These are phyloP conservation scores for Ormyrus thymus DNA, from an alignment of 2,888 invertebrate genomes.

Conservation along the genomic window DNA sequence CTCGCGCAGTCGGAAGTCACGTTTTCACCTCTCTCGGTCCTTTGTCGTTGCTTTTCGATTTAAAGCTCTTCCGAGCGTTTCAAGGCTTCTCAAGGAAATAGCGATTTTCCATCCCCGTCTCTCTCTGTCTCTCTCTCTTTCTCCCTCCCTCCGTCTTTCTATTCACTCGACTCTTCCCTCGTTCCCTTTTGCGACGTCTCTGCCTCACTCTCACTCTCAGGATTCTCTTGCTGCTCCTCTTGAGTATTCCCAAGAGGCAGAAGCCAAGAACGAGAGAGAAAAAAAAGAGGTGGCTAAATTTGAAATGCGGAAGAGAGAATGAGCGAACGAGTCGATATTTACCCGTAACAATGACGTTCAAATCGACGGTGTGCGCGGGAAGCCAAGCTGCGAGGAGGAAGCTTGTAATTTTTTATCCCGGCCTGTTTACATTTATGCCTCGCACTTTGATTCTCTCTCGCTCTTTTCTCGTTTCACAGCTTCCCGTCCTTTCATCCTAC, in stretches of 20 bases:
- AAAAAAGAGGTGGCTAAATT: not conserved
- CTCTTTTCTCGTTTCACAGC: not conserved
- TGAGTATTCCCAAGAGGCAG: conserved; percentile 8
- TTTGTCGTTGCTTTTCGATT: conserved; percentile 56
- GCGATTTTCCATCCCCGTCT: conserved; percentile 47
- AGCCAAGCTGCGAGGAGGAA: not conserved
- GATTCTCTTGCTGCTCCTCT: not conserved
- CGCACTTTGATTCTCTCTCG: not conserved
- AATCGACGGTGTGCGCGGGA: conserved; percentile 6
- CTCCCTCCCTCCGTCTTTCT: conserved; percentile 31
- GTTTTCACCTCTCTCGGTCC: conserved; percentile 41
- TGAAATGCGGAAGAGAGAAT: not conserved
- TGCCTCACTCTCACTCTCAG: conserved; percentile 21
- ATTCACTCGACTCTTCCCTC: conserved; percentile 35
- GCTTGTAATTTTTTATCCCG: conserved; percentile 31
- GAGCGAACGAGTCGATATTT: conserved; percentile 6
- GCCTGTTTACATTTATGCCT: conserved; percentile 12
- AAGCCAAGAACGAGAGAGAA: not conserved
- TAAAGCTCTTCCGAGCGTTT: conserved; percentile 52
- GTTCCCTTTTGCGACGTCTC: conserved; percentile 7
- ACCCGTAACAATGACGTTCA: conserved; percentile 8
- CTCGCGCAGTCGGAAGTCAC: conserved; percentile 35
- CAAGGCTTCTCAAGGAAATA: conserved; percentile 50
- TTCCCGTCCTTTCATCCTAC: not conserved
- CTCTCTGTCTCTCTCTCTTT: conserved; percentile 33